Conservation (phyloP, 1,140 invertebrate species). For the Microplitis demolitor region DNA sequence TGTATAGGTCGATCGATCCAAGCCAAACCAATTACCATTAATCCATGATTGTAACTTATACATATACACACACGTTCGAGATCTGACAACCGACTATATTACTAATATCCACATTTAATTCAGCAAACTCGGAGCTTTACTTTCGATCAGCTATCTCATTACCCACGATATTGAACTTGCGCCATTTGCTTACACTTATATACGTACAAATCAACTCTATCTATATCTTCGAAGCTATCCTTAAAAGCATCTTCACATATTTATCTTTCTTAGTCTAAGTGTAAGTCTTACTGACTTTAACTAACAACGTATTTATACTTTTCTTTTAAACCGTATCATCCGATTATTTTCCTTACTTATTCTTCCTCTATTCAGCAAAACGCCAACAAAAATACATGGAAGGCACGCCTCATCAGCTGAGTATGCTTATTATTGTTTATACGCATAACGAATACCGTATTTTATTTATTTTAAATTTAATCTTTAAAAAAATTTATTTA, state of each 20-base stretch:
- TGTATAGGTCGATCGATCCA: background rate
- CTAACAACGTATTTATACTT: constrained; percentile 13
- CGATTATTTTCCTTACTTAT: background rate
- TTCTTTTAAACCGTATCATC: background rate
- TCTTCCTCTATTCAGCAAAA: constrained; percentile 48
- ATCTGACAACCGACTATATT: background rate
- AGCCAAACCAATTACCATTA: constrained; percentile 8
- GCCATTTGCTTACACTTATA: background rate
- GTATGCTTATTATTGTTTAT: constrained; percentile 44
- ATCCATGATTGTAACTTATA: constrained; percentile 8
- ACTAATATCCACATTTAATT: constrained; percentile 11
- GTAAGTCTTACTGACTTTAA: constrained; percentile 46
- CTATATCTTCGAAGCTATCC: constrained; percentile 9
- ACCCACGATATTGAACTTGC: constrained; percentile 10
- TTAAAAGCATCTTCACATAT: constrained; percentile 37
- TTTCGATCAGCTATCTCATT: constrained; percentile 29
- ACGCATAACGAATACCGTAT: constrained; percentile 24
- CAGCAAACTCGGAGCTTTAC: constrained; percentile 5
- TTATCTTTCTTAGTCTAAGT: too few species aligned
- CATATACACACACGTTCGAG: background rate
- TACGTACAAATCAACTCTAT: constrained; percentile 14
- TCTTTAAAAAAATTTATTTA: background rate
- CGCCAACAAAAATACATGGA: constrained; percentile 62
- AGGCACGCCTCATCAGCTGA: constrained; percentile 60
- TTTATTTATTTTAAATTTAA: constrained; percentile 30